Evolutionary conservation across 92 coral and sea anemone species (phyloP), one percentile per base, ranked within the genome.

Genomic region (Blastomussa wellsi): DNA sequence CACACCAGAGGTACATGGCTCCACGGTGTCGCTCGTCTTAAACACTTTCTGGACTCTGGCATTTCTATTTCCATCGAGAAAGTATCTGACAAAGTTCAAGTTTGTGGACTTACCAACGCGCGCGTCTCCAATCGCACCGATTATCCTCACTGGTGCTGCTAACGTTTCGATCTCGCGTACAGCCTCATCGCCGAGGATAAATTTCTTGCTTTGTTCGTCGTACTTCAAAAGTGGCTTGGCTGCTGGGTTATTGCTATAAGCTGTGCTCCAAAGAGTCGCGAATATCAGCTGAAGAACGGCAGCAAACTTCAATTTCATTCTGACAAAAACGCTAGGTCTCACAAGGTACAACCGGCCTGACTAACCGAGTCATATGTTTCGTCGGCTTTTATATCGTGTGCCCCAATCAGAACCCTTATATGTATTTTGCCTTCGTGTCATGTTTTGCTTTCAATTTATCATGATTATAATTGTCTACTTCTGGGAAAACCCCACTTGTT

Each of bases 101-200:
- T 92, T 88, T 35, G 95, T 92, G 22, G 95, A 92, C 76, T 92
- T 92, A 10, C 95, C 95, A 11, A 92, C 92, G 41, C 95, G 89
- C 11, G 95, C 89, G 70, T 92, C 95, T 2, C 95, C 95, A 76
- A 92, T 85, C 5, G 95, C 95, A 1, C 85, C 77, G 49, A 69
- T 16, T 2, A 88, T 68, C 66, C 59, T 88, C 32, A 88, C 82
- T 7, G 84, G 87, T 20, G 52, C 55, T 37, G 32, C 28, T 39
- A 82, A 42, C 11, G 78, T 24, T 32, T 19, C 77, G 35, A 88
- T 64, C 20, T 77, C 76, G n/a, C 38, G n/a, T 26, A 87, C 51
- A 33, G 90, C 82, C 26, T 81, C 86, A 32, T 33, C 39, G 7
- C 60, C 76, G 75, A 87, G 86, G 28, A 36, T 49, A 49, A 74